These are phyloP conservation scores for Scrobipalpa costella DNA, from an alignment of 2,888 invertebrate genomes.

Conservation along the genomic window DNA sequence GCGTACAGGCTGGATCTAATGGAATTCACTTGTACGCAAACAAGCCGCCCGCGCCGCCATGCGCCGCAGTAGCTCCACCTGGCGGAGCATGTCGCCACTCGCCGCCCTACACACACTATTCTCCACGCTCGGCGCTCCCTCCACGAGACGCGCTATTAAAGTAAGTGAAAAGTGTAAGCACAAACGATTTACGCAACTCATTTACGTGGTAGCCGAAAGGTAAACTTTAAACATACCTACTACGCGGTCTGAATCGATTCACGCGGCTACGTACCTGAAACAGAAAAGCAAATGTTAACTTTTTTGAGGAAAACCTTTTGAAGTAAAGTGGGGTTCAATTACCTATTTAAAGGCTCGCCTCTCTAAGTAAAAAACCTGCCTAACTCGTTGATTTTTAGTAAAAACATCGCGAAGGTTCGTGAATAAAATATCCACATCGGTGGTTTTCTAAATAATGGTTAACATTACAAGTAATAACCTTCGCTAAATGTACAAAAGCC, in stretches of 20 bases:
- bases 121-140: constrained; percentile 28
- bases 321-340: constrained; percentile 18
- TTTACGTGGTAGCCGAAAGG: neutral
- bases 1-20: constrained; percentile 74
- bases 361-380: neutral
- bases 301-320: constrained; percentile 1
- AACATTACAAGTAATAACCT: neutral
- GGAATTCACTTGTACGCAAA: constrained; percentile 81
- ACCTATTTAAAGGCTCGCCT: constrained; percentile 14
- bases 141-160: constrained; percentile 7
- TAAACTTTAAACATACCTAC: constrained; percentile 6
- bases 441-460: neutral
- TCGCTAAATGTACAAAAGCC: neutral
- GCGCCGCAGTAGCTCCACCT: constrained; percentile 47
- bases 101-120: constrained; percentile 32
- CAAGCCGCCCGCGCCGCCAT: constrained; percentile 61
- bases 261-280: constrained; percentile 27
- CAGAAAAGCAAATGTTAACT: constrained; percentile 17
- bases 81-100: constrained; percentile 37
- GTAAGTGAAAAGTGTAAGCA: constrained; percentile 1
- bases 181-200: constrained; percentile 6
- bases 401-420: neutral
- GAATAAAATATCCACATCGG: constrained; percentile 10
- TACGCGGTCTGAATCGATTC: constrained; percentile 1
- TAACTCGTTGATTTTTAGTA: neutral